Conservation (phyloP, 1,140 invertebrate species). For the Ectropis grisescens region DNA sequence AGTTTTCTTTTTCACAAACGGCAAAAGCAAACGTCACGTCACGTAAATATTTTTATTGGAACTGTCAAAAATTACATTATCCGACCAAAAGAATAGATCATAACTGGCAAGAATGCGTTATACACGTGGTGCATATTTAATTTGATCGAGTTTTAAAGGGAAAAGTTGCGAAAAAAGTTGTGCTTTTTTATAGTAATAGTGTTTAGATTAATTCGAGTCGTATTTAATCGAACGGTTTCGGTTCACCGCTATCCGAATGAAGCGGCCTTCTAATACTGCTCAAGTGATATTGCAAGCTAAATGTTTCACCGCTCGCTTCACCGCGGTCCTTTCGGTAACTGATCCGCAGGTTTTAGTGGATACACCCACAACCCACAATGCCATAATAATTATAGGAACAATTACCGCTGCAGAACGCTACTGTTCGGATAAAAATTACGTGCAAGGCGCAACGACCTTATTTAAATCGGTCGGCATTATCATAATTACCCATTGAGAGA, state of each 20-base stretch:
- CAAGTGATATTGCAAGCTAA: slow-evolving; percentile 41
- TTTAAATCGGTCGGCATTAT: too few species aligned
- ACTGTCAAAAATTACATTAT: slow-evolving; percentile 45
- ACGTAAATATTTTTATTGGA: slow-evolving; percentile 49
- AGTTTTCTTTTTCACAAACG: too few species aligned
- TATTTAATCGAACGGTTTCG: too few species aligned
- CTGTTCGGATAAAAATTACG: slow-evolving; percentile 23
- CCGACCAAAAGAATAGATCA: slow-evolving; percentile 12
- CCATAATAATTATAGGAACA: slow-evolving; percentile 53
- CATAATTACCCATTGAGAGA: too few species aligned
- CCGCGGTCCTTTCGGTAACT: slow-evolving; percentile 35
- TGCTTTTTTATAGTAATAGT: too few species aligned
- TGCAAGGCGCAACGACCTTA: slow-evolving; percentile 18
- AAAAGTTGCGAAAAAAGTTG: too few species aligned
- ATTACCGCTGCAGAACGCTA: slow-evolving; percentile 42
- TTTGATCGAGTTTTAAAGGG: too few species aligned
- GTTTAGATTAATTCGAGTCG: too few species aligned
- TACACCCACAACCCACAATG: slow-evolving; percentile 51
- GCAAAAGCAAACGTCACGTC: slow-evolving; percentile 26
- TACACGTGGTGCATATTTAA: too few species aligned
- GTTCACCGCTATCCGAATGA: slow-evolving; percentile 33
- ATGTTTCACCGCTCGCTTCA: slow-evolving; percentile 32
- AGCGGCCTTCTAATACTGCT: slow-evolving; percentile 57
- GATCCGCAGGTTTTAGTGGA: too few species aligned
- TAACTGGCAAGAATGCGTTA: too few species aligned